Percentiles rank a stretch among this genome's conserved stretches.
phyloP scores from a whole-genome alignment of 2,797 vertebrate genomes.

The Sebastes hubbsi region DNA sequence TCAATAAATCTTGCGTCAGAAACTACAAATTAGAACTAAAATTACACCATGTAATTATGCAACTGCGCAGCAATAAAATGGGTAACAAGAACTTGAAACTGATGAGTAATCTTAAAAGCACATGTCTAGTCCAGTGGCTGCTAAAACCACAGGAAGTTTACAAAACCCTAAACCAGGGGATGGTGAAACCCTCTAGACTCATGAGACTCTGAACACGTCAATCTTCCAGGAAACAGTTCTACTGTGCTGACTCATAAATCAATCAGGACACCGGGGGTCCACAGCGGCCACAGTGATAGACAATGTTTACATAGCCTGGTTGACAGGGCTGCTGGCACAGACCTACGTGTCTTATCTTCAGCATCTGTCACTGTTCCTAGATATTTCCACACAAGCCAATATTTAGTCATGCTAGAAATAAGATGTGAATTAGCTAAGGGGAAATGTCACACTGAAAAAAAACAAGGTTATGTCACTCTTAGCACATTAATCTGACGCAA shows the following conservation, averaged over 20 bases:
- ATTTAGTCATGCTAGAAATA: slow-evolving; percentile 13
- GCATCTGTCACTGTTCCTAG: slow-evolving; percentile 9
- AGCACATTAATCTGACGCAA: neutral
- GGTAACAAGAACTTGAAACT: neutral
- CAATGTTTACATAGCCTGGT: slow-evolving; percentile 43
- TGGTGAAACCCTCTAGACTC: neutral
- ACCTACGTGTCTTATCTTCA: slow-evolving; percentile 15
- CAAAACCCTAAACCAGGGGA: neutral
- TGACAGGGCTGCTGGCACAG: slow-evolving; percentile 15
- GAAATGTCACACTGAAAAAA: neutral
- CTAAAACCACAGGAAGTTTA: slow-evolving; percentile 15
- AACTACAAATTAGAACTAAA: neutral
- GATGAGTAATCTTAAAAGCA: neutral
- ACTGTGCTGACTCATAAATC: slow-evolving; percentile 49
- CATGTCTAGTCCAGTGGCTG: neutral
- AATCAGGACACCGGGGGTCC: neutral
- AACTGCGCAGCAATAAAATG: neutral
- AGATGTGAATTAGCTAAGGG: neutral
- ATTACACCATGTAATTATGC: neutral
- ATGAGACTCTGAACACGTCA: neutral
- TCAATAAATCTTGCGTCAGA: neutral
- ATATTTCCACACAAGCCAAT: slow-evolving; percentile 39
- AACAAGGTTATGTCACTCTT: neutral
- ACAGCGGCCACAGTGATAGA: slow-evolving; percentile 1
- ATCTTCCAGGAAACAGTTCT: slow-evolving; percentile 28